phyloP scores from a whole-genome alignment of 2,797 vertebrate genomes.

The Melanotaenia boesemani region DNA sequence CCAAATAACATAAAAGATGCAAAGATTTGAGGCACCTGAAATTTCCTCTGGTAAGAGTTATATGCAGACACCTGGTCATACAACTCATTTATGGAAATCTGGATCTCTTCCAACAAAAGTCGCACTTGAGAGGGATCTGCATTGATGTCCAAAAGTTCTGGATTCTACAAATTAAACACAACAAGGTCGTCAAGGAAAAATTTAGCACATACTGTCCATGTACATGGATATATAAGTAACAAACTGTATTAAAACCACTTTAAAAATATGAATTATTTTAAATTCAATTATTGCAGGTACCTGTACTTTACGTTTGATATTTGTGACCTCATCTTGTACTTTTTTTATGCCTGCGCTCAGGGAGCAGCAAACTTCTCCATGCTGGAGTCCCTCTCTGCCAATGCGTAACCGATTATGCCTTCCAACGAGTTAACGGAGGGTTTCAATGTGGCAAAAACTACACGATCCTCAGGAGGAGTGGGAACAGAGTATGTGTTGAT shows the following conservation, averaged over 20 bases:
- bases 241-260: background rate
- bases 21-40: constrained; percentile 82
- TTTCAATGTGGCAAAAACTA: constrained; percentile 83
- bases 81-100: constrained; percentile 83
- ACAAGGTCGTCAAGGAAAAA: constrained; percentile 10
- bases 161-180: constrained; percentile 77
- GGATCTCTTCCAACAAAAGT: constrained; percentile 78
- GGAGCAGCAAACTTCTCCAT: constrained; percentile 82
- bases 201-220: background rate
- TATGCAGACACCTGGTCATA: constrained; percentile 84
- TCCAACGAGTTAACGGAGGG: constrained; percentile 77
- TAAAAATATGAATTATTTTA: too few species aligned
- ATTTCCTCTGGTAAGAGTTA: constrained; percentile 88
- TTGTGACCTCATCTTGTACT: constrained; percentile 81
- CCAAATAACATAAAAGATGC: background rate
- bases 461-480: constrained; percentile 86
- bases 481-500: constrained; percentile 85
- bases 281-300: constrained; percentile 61
- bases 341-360: constrained; percentile 84
- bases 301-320: constrained; percentile 78
- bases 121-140: constrained; percentile 80
- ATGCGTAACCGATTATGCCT: constrained; percentile 78
- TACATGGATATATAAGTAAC: background rate
- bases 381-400: constrained; percentile 73
- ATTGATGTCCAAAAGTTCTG: constrained; percentile 83